Percentiles rank a stretch among this genome's conserved stretches.
Conservation (phyloP, 1,140 invertebrate genomes). For the Zaprionus tsacasi region DNA sequence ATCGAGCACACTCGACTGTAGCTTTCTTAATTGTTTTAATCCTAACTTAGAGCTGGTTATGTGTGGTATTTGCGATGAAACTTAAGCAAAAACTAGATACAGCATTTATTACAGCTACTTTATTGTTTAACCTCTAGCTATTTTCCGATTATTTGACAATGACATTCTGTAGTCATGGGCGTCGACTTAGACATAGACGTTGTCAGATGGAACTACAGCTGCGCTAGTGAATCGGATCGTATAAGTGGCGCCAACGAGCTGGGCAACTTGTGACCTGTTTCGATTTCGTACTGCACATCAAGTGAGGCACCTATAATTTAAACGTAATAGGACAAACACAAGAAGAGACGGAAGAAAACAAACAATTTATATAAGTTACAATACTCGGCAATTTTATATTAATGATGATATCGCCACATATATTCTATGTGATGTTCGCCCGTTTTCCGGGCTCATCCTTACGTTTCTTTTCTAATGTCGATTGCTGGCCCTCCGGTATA, state of each 20-base stretch:
- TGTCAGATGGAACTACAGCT: constrained; percentile 85
- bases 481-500: constrained; percentile 90
- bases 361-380: constrained; percentile 25
- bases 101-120: constrained; percentile 70
- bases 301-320: constrained; percentile 87
- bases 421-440: constrained; percentile 11
- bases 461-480: constrained; percentile 84
- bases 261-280: constrained; percentile 89
- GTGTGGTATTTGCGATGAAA: constrained; percentile 35
- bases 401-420: constrained; percentile 9
- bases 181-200: constrained; percentile 28
- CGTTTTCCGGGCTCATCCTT: constrained; percentile 47
- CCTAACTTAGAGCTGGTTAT: constrained; percentile 48
- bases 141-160: constrained; percentile 25
- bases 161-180: constrained; percentile 29
- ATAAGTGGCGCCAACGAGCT: constrained; percentile 92
- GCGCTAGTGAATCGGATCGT: constrained; percentile 89
- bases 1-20: too few species aligned
- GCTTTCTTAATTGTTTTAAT: constrained; percentile 20
- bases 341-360: constrained; percentile 15
- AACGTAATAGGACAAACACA: constrained; percentile 12
- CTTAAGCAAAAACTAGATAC: constrained; percentile 76
- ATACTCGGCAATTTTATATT: constrained; percentile 27
- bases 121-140: constrained; percentile 58
- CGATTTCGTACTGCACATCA: constrained; percentile 91